phyloP scores from a whole-genome alignment of 2,113 vertebrate species.

The Platysternon megacephalum region DNA sequence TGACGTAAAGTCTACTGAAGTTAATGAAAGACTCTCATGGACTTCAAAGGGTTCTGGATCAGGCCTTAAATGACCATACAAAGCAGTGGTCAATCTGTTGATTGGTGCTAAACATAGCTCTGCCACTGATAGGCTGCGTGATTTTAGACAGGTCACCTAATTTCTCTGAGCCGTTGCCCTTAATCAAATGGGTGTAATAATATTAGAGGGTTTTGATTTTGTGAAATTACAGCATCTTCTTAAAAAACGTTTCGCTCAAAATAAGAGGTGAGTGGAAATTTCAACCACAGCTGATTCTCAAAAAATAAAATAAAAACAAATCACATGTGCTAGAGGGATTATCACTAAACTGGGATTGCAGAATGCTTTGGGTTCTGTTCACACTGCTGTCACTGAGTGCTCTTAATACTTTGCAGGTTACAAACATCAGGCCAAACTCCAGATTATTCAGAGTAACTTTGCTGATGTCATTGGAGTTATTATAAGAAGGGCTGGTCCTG shows the following conservation, averaged over 20 bases:
- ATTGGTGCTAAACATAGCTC: too few species aligned
- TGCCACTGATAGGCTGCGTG: too few species aligned
- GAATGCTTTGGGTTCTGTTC: neutral
- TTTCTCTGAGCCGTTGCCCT: too few species aligned
- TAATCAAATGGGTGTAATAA: too few species aligned
- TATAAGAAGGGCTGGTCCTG: neutral
- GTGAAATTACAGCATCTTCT: too few species aligned
- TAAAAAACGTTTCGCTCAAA: too few species aligned
- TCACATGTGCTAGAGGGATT: too few species aligned
- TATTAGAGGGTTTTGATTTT: too few species aligned
- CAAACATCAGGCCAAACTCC: neutral
- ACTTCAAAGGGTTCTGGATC: neutral
- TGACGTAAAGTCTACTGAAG: neutral
- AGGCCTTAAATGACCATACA: neutral
- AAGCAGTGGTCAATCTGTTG: neutral
- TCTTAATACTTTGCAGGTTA: fast-evolving
- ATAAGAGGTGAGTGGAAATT: too few species aligned
- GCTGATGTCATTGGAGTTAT: neutral
- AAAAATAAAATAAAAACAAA: too few species aligned
- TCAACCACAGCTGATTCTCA: too few species aligned
- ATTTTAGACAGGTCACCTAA: too few species aligned
- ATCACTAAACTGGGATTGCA: neutral
- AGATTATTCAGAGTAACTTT: neutral
- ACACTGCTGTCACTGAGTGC: neutral
- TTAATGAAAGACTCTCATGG: neutral